Evolutionary conservation across 2,888 invertebrate genomes (phyloP).

Genomic region (Acanthopleura granulata): DNA sequence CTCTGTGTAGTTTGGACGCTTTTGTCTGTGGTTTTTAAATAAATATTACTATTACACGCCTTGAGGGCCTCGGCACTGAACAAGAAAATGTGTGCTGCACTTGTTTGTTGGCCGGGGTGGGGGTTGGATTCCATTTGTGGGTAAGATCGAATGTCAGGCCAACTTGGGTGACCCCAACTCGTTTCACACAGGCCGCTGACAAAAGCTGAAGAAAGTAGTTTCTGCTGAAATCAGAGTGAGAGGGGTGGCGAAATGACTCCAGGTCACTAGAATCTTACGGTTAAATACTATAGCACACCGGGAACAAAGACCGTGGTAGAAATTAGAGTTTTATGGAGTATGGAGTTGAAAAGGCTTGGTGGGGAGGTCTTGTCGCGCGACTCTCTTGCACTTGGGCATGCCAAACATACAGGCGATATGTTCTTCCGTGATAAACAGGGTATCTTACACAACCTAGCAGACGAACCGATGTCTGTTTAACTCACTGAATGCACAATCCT

Average conservation of each 20-base stretch:
- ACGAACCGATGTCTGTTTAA: background rate
- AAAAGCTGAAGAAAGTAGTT: conserved; percentile 9
- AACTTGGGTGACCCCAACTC: background rate
- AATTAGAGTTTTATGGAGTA: too few species aligned
- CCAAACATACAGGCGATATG: background rate
- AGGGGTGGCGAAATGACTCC: background rate
- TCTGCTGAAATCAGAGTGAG: background rate
- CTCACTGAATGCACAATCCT: background rate
- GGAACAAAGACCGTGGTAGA: too few species aligned
- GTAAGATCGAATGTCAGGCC: conserved; percentile 17
- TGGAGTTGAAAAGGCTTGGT: too few species aligned
- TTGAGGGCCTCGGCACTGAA: background rate
- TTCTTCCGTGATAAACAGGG: background rate
- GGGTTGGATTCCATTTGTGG: background rate
- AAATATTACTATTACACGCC: conserved; percentile 14
- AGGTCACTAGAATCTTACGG: background rate
- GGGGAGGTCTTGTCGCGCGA: too few species aligned
- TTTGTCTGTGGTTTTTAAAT: conserved; percentile 16
- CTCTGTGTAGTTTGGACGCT: background rate
- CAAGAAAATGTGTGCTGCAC: background rate
- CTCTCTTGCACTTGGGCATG: background rate
- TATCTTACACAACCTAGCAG: background rate
- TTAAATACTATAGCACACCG: too few species aligned
- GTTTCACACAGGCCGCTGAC: background rate
- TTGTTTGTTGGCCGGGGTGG: conserved; percentile 6